Evolutionary conservation across 53 echinoderm and acorn worm species (phyloP), one percentile per base, ranked within the genome.

Genomic region (Astropecten irregularis): DNA sequence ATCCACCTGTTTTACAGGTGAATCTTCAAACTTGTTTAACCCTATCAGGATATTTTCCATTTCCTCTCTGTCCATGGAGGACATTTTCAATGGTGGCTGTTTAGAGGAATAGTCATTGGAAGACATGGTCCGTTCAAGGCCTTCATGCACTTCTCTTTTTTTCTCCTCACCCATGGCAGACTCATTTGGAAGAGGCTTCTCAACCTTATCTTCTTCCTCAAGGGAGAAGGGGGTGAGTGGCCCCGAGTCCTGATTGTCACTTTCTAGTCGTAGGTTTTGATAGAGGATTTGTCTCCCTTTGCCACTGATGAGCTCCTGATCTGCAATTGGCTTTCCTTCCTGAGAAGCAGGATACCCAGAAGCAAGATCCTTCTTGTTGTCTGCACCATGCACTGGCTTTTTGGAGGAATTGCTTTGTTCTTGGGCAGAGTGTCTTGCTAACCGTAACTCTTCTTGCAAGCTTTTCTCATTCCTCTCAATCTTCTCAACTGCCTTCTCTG

Each of bases 1-100:
- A 21, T 42, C 27, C 26, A 21, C 23, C 46, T 36, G 69, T 22
- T 42, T 56, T 39, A 69, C 68, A 15, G 15, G 67, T 10, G 39
- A 9, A 21, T 28, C 84, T 18, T 50, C 69, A 35, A 36, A 1
- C 51, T 37, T 32, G 20, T 74, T 37, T 19, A 71, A 29, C 42
- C 70, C 85, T 14, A 62, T 71, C 10, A 89, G 56, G 52, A 89
- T 89, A 14, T 81, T 85, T 46, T 91, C 91, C 91, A 91, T 91
- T 53, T 87, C 91, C 68, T 87, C 83, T 66, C 91, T 87, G 71
- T 91, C 91, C 52, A 87, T 76, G 25, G 91, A 83, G 3, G 74
- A 56, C 38, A 25, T 31, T 38, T 55, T 74, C 0, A 56, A 55
- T 28, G 76, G 89, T 47, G 46, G 36, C 47, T 57, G 74, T 38